Evolutionary conservation across 2,113 vertebrate genomes (phyloP).

Genomic region (Trematocara unimaculatum): DNA sequence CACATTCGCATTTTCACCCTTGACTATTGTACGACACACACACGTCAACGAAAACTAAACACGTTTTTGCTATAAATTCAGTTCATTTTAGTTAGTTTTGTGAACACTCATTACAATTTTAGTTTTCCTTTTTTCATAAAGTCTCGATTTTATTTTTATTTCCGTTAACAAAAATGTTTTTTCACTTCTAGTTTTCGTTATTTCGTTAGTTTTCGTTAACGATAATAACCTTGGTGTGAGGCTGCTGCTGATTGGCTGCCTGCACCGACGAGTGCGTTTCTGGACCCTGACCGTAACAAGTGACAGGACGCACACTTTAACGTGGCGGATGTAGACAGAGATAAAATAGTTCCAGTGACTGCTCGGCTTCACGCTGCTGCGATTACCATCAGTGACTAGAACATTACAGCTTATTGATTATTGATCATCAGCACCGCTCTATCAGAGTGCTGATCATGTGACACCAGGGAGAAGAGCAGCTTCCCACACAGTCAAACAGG

Average conservation of each 20-base stretch:
- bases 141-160: too few species aligned
- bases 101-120: too few species aligned
- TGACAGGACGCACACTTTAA: not conserved
- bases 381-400: not conserved
- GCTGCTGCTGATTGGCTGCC: not conserved
- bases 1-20: too few species aligned
- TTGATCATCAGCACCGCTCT: not conserved
- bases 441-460: not conserved
- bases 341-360: not conserved
- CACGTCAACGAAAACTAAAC: too few species aligned
- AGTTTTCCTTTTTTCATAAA: too few species aligned
- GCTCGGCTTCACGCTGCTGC: not conserved
- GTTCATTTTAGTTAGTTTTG: too few species aligned
- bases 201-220: too few species aligned
- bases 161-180: too few species aligned
- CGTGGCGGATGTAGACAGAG: not conserved
- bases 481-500: slow-evolving; percentile 68
- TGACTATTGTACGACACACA: too few species aligned
- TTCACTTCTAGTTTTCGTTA: too few species aligned
- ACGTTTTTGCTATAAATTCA: too few species aligned
- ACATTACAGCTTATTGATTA: not conserved
- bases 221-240: not conserved
- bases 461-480: slow-evolving; percentile 86
- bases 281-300: not conserved
- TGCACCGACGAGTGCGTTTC: rapidly evolving